These are phyloP conservation scores for Tortrix viridana DNA, from an alignment of 2,888 invertebrate species.

Conservation along the genomic window DNA sequence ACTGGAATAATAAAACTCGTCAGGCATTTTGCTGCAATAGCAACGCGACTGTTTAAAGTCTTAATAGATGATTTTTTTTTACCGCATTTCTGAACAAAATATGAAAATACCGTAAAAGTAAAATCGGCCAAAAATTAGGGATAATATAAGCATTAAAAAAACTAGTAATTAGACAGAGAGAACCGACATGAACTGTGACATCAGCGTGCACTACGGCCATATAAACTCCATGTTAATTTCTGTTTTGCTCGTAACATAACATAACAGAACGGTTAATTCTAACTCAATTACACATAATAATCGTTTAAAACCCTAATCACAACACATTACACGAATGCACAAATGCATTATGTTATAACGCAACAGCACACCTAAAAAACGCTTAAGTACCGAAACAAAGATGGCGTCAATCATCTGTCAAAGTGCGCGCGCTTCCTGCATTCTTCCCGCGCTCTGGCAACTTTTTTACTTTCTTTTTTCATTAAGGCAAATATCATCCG, in stretches of 20 bases:
- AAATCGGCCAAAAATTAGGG: no score
- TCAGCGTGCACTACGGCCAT: no score
- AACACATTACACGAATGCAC: conserved; percentile 24
- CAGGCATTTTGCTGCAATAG: conserved; percentile 27
- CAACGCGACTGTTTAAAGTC: conserved; percentile 10
- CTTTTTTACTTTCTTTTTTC: conserved; percentile 47
- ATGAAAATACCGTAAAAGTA: no score
- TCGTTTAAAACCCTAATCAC: conserved; percentile 20
- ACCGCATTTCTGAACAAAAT: no score
- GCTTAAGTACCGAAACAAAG: conserved; percentile 23
- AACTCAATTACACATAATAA: conserved; percentile 28
- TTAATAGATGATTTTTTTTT: no score
- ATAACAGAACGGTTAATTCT: not conserved
- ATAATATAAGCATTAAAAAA: no score
- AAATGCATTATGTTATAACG: conserved; percentile 25
- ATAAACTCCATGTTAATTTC: no score
- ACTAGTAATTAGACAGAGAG: no score
- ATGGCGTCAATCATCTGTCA: conserved; percentile 36
- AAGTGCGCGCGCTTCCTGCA: conserved; percentile 42
- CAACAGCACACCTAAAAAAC: conserved; percentile 15
- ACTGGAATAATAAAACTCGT: conserved; percentile 29
- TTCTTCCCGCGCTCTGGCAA: conserved; percentile 36
- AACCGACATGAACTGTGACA: no score
- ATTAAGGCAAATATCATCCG: conserved; percentile 50
- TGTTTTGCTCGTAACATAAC: no score